Base-by-base conservation (phyloP, 2,113 vertebrate genomes). In the Zapornia atra region DNA sequence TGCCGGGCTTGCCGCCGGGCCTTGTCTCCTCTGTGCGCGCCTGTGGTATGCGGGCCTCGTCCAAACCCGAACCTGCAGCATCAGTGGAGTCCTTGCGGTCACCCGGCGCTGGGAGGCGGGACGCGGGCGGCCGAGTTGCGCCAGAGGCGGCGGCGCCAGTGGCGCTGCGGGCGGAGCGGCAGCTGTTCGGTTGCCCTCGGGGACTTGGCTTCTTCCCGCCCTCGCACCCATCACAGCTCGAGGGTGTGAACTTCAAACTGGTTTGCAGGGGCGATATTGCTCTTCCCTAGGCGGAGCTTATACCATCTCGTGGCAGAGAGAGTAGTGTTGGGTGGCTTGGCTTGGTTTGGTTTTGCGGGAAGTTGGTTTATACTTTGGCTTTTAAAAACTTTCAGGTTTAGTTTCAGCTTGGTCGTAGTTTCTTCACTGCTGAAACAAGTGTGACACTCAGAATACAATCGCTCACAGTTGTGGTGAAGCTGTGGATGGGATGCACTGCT, bases 231-330 rank as follows among this genome's bases (percentile, higher is more conserved):
- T 15, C 15, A 33, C 17, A 10, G 91, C 83, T 65, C 11, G 80
- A 82, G 90, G 73, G 92, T 68, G 91, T 75, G 95, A 91, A 88
- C 90, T 77, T 33, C 9, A 65, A 81, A 10, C 66, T 56, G 46
- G 42, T 36, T 75, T 78, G 53, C 53, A 31, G 33, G 22, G 54
- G 61, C 63, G 16, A 3, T 24, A 3, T 61, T 53, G 84, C 63
- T 78, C 75, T 90, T 92, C 63, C 22, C 59, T 33, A 92, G 96
- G 96, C 88, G 94, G 94, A 83, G 93, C 96, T 86, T 93, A 18
- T 9, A 10, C 66, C 16, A 3, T 10, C 64, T 65, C 60, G 3
- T 24, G 72, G 88, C 68, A 3, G 21, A 13, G 48, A 36, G 92
- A 19, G 31, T 29, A 46, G 71, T 3, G 42, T 2, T n/a, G 75